Conservation (phyloP, 2,113 vertebrate genomes). For the Nipponia nippon region DNA sequence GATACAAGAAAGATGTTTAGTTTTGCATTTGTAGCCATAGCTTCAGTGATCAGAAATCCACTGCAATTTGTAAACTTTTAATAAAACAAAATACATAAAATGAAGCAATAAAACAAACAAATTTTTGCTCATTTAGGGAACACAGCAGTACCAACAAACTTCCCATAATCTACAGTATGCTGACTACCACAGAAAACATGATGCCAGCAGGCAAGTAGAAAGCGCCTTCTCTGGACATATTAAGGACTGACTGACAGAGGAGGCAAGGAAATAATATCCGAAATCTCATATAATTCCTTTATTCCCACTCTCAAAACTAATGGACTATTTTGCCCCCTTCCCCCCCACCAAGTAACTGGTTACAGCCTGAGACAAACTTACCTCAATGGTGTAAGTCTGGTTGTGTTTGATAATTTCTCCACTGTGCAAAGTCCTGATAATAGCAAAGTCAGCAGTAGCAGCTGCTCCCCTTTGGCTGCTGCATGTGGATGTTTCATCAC, state of each 20-base stretch:
- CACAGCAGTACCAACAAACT: neutral
- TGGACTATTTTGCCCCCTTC: neutral
- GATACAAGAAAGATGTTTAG: neutral
- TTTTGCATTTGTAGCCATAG: neutral
- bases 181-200: neutral
- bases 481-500: slow-evolving; percentile 55
- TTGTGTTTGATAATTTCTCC: slow-evolving; percentile 81
- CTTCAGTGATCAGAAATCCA: neutral
- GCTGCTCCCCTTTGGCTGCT: slow-evolving; percentile 64
- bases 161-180: neutral
- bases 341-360: neutral
- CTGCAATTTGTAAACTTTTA: neutral
- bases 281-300: neutral
- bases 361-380: slow-evolving; percentile 61
- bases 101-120: neutral
- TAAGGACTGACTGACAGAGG: neutral
- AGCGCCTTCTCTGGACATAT: neutral
- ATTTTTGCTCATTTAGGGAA: neutral
- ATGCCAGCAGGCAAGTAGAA: neutral
- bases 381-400: slow-evolving; percentile 85
- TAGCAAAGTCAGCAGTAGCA: slow-evolving; percentile 73
- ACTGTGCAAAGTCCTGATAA: slow-evolving; percentile 75
- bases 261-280: neutral
- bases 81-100: neutral
- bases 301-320: neutral